Percentiles rank a stretch among this genome's conserved stretches.
These are phyloP conservation scores for Myotis daubentonii DNA, from an alignment of 2,797 vertebrate genomes.

Conservation along the genomic window DNA sequence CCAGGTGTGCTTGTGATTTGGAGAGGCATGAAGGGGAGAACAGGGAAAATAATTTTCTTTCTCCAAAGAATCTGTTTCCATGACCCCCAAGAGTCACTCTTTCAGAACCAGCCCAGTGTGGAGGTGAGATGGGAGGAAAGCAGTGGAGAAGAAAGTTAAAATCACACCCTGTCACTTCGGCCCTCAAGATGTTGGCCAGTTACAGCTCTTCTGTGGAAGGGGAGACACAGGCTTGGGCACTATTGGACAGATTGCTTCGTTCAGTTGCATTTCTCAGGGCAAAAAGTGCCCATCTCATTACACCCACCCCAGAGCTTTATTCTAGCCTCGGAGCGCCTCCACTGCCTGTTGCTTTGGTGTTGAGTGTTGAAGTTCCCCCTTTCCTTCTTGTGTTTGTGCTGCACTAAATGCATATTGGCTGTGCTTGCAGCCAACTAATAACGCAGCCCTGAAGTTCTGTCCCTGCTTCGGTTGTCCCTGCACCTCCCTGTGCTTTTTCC, in stretches of 20 bases:
- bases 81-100: background rate
- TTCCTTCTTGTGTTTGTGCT: background rate
- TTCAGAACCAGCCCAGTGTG: background rate
- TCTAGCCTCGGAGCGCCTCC: background rate
- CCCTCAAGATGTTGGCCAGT: background rate
- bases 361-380: background rate
- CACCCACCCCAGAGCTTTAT: background rate
- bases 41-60: conserved; percentile 50
- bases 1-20: conserved; percentile 29
- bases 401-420: background rate
- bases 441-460: background rate
- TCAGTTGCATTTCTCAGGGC: background rate
- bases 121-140: background rate
- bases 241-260: background rate
- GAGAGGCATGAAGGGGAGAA: background rate
- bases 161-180: background rate
- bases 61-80: background rate
- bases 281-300: background rate
- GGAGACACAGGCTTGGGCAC: fast-evolving
- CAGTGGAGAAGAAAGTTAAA: background rate
- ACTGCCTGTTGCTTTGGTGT: fast-evolving
- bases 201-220: background rate
- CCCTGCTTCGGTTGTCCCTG: background rate
- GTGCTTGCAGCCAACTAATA: background rate
- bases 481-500: background rate